phyloP scores from a whole-genome alignment of 2,888 invertebrate species.

The Amitus sp. region DNA sequence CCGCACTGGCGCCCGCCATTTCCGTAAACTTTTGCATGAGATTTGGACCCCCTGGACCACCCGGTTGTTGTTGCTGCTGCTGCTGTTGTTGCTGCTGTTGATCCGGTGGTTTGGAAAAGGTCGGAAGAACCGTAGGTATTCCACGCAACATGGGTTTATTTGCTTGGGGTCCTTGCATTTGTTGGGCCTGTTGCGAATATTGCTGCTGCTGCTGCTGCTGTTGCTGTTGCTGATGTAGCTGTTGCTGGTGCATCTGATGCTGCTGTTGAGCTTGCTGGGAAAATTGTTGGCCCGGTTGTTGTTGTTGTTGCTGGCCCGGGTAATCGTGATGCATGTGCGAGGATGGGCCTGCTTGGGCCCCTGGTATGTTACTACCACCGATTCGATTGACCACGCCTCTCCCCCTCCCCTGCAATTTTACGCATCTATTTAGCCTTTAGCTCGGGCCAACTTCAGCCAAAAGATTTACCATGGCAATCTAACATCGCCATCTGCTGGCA shows the following conservation, averaged over 20 bases:
- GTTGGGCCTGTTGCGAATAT: conserved; percentile 55
- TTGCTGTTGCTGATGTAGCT: conserved; percentile 48
- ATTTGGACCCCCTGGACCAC: conserved; percentile 75
- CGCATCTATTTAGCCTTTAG: no score
- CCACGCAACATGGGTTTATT: conserved; percentile 64
- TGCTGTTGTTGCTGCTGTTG: conserved; percentile 55
- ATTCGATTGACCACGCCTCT: conserved; percentile 70
- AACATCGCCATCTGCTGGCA: no score
- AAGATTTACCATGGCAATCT: no score
- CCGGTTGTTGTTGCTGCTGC: conserved; percentile 65
- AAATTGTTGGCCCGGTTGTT: conserved; percentile 40
- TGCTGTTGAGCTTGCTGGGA: conserved; percentile 51
- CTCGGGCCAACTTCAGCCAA: no score
- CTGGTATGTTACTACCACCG: conserved; percentile 73
- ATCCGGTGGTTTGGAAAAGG: conserved; percentile 36
- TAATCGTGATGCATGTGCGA: conserved; percentile 59
- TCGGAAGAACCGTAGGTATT: conserved; percentile 63
- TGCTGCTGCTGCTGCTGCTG: conserved; percentile 52
- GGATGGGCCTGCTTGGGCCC: conserved; percentile 65
- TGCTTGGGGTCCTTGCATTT: conserved; percentile 53
- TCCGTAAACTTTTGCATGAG: conserved; percentile 91
- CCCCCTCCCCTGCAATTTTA: conserved; percentile 69
- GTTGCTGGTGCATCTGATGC: conserved; percentile 41
- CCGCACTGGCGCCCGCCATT: conserved; percentile 81
- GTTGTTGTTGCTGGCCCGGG: conserved; percentile 51